Evolutionary conservation across 2,113 vertebrate species (phyloP), one percentile per base, ranked within the genome.

Genomic region (Thryonomys swinderianus): DNA sequence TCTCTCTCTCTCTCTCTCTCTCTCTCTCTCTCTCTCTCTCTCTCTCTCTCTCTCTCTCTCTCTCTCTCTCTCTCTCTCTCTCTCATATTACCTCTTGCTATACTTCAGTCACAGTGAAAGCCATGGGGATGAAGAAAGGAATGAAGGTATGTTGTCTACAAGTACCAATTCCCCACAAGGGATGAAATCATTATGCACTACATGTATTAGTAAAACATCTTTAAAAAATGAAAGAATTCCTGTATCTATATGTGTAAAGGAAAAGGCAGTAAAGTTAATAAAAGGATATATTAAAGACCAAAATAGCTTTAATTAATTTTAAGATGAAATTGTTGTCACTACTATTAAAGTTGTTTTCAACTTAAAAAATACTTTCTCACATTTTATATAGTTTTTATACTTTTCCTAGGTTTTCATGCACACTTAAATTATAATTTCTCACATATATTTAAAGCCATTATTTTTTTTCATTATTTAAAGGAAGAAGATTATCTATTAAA

Each of bases 401-500:
- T 92, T 90, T 89, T 37, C 42, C 86, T 34, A 91, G 20, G 57
- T 30, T 88, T 82, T 76, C 37, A 87, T 80, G 10, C 0, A 91
- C 93, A 94, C 67, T 42, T 82, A 91, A 85, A 85, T n/a, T 80
- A 45, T 40, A 74, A 83, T 90, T 90, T 78, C 7, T 81, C 10
- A 81, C 3, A 79, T 16, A 42, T 90, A 45, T 14, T 69, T 86
- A 86, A 95, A 88, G 73, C 37, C 30, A 74, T 34, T 64, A 12
- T 48, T 5, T 82, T 91, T n/a, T 69, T 37, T 14, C 4, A 86
- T 11, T 6, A 71, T 88, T 82, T 83, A 45, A 67, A 94, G 27
- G 9, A 78, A 78, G 61, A 51, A 16, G 20, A 92, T 42, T 84
- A 30, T 89, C 53, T 69, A 37, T 20, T 25, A 59, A 79, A 84